Evolutionary conservation across 2,797 vertebrate species (phyloP).

Genomic region (Cygnus olor): DNA sequence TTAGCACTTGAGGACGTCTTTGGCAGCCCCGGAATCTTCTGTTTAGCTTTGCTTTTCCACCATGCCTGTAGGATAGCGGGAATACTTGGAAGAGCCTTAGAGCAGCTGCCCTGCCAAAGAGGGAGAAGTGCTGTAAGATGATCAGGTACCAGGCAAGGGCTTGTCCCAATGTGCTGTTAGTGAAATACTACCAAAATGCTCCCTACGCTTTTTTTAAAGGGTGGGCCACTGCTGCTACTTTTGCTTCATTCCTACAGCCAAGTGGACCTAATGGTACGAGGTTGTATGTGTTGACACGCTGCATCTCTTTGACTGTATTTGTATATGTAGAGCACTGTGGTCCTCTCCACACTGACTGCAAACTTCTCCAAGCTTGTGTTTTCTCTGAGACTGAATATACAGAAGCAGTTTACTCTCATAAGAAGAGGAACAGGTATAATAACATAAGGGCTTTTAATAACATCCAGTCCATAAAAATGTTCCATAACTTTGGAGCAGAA

Average conservation of each 20-base stretch:
- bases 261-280: not conserved
- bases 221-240: conserved; percentile 32
- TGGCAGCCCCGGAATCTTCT: conserved; percentile 19
- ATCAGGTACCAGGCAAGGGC: conserved; percentile 49
- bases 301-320: not conserved
- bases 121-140: conserved; percentile 71
- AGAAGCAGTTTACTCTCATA: not conserved
- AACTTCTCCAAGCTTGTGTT: not conserved
- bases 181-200: conserved; percentile 40
- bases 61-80: conserved; percentile 16
- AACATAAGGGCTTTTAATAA: not conserved
- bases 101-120: conserved; percentile 77
- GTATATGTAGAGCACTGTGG: not conserved
- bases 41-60: conserved; percentile 30
- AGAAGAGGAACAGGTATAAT: not conserved
- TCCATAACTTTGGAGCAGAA: not conserved
- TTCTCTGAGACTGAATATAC: not conserved
- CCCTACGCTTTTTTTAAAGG: conserved; percentile 34
- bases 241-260: conserved; percentile 5
- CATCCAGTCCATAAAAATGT: not conserved
- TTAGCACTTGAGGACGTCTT: not conserved
- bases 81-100: conserved; percentile 49
- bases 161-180: not conserved
- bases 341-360: not conserved
- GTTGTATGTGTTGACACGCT: not conserved